Evolutionary conservation across 2,888 invertebrate genomes (phyloP).

Genomic region (Orchesellides sinensis): DNA sequence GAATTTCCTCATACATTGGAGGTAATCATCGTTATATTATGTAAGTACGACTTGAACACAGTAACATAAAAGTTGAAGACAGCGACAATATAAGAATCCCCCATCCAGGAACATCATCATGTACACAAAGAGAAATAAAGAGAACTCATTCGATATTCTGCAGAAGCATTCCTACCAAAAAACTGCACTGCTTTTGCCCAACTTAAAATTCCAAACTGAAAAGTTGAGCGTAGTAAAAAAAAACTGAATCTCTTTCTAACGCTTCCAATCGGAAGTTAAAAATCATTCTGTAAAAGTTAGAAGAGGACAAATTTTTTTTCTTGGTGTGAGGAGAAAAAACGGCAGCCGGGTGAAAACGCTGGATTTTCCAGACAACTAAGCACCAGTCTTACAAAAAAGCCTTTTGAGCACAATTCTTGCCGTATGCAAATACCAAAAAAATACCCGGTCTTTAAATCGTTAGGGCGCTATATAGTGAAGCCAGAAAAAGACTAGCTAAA

Average conservation of each 20-base stretch:
- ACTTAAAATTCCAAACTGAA: neutral
- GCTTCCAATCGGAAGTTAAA: too few species aligned
- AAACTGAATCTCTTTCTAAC: too few species aligned
- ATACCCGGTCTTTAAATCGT: too few species aligned
- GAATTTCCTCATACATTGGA: neutral
- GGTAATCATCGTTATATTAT: neutral
- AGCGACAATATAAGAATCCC: neutral
- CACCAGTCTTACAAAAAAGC: conserved; percentile 21
- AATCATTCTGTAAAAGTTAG: neutral
- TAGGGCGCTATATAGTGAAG: too few species aligned
- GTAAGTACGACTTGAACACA: too few species aligned
- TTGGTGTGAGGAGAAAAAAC: neutral
- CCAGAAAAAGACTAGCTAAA: too few species aligned
- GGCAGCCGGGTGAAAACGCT: neutral
- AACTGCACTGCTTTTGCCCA: neutral
- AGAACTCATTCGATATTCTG: conserved; percentile 17
- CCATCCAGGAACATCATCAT: too few species aligned
- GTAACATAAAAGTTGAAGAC: neutral
- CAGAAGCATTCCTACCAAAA: conserved; percentile 1
- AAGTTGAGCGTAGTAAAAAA: neutral
- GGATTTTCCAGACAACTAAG: conserved; percentile 49
- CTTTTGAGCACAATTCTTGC: too few species aligned
- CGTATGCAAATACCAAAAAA: neutral
- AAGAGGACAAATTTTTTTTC: neutral
- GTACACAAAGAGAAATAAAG: neutral